Evolutionary conservation across 2,888 invertebrate genomes (phyloP), one percentile per base, ranked within the genome.

Genomic region (Atethmia centrago): DNA sequence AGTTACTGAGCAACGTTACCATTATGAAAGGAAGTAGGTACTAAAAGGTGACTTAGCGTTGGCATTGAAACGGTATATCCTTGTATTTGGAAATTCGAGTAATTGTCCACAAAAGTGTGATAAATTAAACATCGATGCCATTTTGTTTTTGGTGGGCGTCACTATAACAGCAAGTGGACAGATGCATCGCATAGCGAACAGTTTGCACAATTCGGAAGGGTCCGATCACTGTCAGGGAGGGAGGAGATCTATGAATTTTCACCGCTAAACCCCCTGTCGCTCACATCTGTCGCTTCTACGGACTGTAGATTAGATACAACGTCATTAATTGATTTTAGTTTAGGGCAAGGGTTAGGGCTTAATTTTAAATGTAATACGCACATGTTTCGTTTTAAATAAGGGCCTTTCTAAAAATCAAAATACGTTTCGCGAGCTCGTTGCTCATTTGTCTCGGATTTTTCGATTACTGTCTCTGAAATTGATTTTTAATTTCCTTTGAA

Each of bases 191-290:
- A 87, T 88, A 91, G 91, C 88, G 90, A 92, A 88, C 91, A 93
- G 94, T 95, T 96, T 95, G 95, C 95, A 92, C 95, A 95, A 95
- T 95, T 91, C 89, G 89, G 92, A 92, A 93, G 95, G 95, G 94
- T 91, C 92, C 87, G 86, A 87, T 90, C 85, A 88, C 87, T 89
- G 88, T 91, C 87, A 82, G 90, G 86, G 93, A 94, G 95, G 94
- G 95, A 92, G 94, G 94, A 92, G 92, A 91, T 88, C 91, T 90
- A 93, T 93, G 94, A 93, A 94, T 94, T 92, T 93, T 92, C 90
- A 89, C 91, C 88, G 90, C 89, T 91, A 90, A 92, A 89, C 93
- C 95, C 95, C 95, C 93, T 92, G 94, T 93, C 93, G 93, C 88
- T 90, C 94, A 93, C 96, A 96, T 96, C 95, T 96, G 95, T 96